Conservation (phyloP, 2,888 invertebrate species). For the Trachelus tabidus region DNA sequence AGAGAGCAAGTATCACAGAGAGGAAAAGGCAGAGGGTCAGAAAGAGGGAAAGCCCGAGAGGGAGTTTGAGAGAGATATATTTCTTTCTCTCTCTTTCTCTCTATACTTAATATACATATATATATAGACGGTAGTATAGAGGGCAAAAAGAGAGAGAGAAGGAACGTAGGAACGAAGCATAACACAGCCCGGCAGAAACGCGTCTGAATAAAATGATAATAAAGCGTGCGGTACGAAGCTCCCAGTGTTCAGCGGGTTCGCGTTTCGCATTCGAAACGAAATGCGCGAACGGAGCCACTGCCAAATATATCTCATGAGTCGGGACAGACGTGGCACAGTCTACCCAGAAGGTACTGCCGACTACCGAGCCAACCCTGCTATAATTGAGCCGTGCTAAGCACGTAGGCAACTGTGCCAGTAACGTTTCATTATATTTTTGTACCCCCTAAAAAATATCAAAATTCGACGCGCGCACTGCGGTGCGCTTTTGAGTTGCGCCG, state of each 20-base stretch:
- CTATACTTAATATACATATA: no score
- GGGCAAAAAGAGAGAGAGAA: slow-evolving; percentile 29
- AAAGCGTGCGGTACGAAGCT: slow-evolving; percentile 46
- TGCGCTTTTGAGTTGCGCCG: neutral
- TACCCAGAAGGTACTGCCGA: neutral
- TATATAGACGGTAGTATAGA: slow-evolving; percentile 7
- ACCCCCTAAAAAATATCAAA: neutral
- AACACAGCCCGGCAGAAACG: slow-evolving; percentile 44
- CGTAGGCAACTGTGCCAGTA: neutral
- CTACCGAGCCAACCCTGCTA: neutral
- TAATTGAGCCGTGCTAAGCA: neutral
- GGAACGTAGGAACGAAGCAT: slow-evolving; percentile 40
- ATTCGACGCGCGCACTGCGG: neutral
- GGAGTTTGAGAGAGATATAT: neutral
- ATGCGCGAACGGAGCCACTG: slow-evolving; percentile 12
- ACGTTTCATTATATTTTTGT: neutral
- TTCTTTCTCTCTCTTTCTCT: neutral
- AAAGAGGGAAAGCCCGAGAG: slow-evolving; percentile 24
- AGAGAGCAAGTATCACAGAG: slow-evolving; percentile 13
- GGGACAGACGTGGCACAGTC: neutral
- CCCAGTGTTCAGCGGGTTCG: slow-evolving; percentile 25
- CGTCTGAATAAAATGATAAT: slow-evolving; percentile 64
- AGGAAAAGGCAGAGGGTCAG: slow-evolving; percentile 19
- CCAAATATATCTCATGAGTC: neutral
- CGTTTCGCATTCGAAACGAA: slow-evolving; percentile 33